Conservation (phyloP, 2,888 invertebrate species). For the Drosophila borealis region DNA sequence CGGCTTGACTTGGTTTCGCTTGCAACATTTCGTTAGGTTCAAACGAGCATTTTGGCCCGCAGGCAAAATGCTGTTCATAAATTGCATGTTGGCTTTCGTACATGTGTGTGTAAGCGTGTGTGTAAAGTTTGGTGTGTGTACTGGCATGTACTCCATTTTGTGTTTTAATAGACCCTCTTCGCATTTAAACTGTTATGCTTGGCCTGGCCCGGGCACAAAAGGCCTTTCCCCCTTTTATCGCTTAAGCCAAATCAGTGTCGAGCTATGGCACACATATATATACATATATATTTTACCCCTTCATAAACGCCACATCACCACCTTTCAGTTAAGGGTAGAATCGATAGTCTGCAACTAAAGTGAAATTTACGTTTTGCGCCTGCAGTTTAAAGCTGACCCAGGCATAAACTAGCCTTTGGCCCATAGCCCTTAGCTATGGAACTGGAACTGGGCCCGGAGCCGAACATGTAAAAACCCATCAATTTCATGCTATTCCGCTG, state of each 20-base stretch:
- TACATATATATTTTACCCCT: constrained; percentile 1
- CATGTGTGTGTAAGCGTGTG: constrained; percentile 17
- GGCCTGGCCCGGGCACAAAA: constrained; percentile 69
- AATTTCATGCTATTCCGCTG: constrained; percentile 32
- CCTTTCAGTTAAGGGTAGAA: constrained; percentile 19
- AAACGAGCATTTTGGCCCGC: constrained; percentile 77
- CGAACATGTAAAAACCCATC: constrained; percentile 16
- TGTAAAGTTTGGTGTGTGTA: constrained; percentile 36
- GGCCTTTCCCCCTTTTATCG: constrained; percentile 71
- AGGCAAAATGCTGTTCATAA: constrained; percentile 77
- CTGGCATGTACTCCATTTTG: constrained; percentile 73
- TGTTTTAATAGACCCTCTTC: constrained; percentile 75
- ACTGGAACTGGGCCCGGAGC: constrained; percentile 6
- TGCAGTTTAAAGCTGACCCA: constrained; percentile 13
- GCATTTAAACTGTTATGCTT: constrained; percentile 81
- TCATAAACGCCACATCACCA: not conserved
- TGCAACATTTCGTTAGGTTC: constrained; percentile 71
- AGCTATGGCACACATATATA: constrained; percentile 42
- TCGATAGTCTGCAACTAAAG: constrained; percentile 39
- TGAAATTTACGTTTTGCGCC: constrained; percentile 43
- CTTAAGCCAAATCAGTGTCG: constrained; percentile 77
- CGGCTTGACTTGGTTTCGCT: constrained; percentile 40
- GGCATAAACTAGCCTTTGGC: constrained; percentile 29
- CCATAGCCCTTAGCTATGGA: not conserved
- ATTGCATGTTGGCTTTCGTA: constrained; percentile 78